Evolutionary conservation across 2,113 vertebrate species (phyloP), one percentile per base, ranked within the genome.

Genomic region (Oncorhynchus masou): DNA sequence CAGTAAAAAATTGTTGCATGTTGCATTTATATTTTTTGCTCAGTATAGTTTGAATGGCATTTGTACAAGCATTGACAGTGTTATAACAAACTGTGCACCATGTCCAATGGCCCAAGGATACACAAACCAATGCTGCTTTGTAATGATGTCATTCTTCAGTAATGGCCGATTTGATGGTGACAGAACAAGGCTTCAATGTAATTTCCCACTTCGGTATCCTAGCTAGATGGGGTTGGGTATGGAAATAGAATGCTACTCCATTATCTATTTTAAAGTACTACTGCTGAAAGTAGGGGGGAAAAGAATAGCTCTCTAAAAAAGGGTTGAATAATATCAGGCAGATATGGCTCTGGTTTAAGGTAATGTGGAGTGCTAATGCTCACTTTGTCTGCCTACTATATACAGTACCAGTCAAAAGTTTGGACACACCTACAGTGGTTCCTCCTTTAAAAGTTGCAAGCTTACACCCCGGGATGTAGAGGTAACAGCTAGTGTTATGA

Each of bases 261-360:
- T 57, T 34, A 72, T 75, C 54, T 71, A 59, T 79, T 82, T 75
- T 79, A 70, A 84, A 82, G 34, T 34, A 27, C 60, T 8, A 67
- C 70, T 22, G 24, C 67, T 80, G 39, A 73, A 75, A 64, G 68
- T 76, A 54, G 76, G 54, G 68, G 39, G 67, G 59, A 49, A 69
- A 81, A 59, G 29, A 59, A 39, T 48, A 68, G 11, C 71, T 79
- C 45, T 27, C 20, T 59, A 27, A 31, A 79, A 80, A 85, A 74
- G 70, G 77, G 69, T 68, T 74, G 71, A 48, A 48, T 29, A 83
- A 75, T 79, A 76, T 79, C 57, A 54, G 83, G 81, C 85, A 86
- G 86, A 89, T 87, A 80, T 79, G 29, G 72, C 22, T 74, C 49
- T 79, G 76, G 12, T 45, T 49, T 74, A 74, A 67, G 69, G 71